Percentiles rank a stretch among this genome's conserved stretches.
Evolutionary conservation across 2,113 vertebrate species (phyloP).

Genomic region (Dromaius novaehollandiae): DNA sequence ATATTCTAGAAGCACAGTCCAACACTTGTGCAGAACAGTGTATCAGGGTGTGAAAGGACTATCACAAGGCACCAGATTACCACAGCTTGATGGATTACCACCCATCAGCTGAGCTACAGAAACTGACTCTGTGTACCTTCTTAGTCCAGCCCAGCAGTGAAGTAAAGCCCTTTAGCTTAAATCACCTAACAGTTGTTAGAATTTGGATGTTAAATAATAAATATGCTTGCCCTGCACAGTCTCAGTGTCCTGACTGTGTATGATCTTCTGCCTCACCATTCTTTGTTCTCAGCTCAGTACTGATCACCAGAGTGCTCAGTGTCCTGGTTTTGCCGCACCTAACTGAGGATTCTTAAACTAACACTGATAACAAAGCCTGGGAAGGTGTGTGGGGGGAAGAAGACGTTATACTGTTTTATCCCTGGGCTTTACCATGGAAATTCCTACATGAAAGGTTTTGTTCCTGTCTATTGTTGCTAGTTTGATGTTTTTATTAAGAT

Average conservation of each 20-base stretch:
- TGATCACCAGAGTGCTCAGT: neutral
- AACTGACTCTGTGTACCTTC: neutral
- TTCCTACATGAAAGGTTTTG: neutral
- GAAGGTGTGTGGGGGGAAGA: neutral
- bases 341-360: neutral
- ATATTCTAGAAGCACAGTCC: neutral
- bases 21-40: neutral
- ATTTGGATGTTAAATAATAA: neutral
- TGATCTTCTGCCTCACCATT: neutral
- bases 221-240: neutral
- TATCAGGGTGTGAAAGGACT: neutral
- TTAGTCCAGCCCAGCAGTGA: neutral
- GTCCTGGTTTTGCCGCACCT: neutral
- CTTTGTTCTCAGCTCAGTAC: accelerated
- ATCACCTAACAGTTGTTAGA: neutral
- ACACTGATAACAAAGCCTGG: neutral
- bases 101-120: neutral
- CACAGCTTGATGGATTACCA: neutral
- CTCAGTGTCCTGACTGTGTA: accelerated
- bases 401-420: neutral
- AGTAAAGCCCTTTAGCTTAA: neutral
- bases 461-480: neutral
- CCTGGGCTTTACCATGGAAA: neutral
- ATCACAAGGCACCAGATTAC: neutral
- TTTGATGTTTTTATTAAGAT: neutral